Base-by-base conservation (phyloP, 2,888 invertebrate species). In the Dione juno region DNA sequence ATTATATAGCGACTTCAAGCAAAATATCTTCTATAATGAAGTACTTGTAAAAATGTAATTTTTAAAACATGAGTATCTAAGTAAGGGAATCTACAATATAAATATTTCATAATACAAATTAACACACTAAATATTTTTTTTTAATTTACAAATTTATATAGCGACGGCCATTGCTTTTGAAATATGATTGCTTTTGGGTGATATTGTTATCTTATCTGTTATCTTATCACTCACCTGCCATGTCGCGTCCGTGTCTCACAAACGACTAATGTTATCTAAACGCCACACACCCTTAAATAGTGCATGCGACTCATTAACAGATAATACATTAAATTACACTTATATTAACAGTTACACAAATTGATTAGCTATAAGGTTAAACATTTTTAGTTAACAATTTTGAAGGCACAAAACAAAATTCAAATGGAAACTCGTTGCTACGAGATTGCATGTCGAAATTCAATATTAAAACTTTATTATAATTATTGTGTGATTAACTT, bases 141-240 rank as follows among this genome's bases (percentile, higher is more conserved):
- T 28, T 52, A 43, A 50, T 48, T 50, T 21, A 9, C 52, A n/a
- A 61, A 19, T n/a, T 54, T 5, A 14, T 45, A 57, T 54, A 57
- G 43, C 57, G 66, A 28, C n/a, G 73, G 76, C 76, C 76, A 76
- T 75, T 75, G 77, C 76, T 75, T 75, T 71, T 73, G 59, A 54
- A 41, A 67, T 70, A 48, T 67, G 70, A 65, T n/a, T n/a, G n/a
- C n/a, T n/a, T n/a, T 69, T 69, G 45, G 13, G 54, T 70, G 65
- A 35, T 54, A 59, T 73, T 63, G 72, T 50, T 37, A 79, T 80
- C 79, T 80, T 81, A 79, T 80, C 79, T 78, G 57, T 43, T 64
- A 66, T 66, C 66, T 79, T 77, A 79, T 78, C 76, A 79, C 84
- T 82, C 74, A 84, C 84, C 84, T 82, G 83, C 82, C 84, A 84